Base-by-base conservation (phyloP, 2,113 vertebrate species). In the Gobiocypris rarus region DNA sequence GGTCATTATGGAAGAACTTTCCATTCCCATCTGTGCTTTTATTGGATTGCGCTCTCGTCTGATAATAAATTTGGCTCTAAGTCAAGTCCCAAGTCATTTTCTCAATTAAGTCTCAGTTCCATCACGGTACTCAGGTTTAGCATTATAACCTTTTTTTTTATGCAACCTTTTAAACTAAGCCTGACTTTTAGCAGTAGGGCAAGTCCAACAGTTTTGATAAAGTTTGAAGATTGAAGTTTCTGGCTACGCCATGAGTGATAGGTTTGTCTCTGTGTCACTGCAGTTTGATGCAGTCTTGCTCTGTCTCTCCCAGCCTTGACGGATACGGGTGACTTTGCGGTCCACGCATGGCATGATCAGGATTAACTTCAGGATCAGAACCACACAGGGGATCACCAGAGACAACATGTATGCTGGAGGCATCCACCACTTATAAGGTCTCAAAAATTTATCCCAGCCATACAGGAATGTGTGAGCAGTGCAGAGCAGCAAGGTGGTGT, bases 301-400 rank as follows among this genome's bases (percentile, higher is more conserved):
- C 3, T 90, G 92, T 84, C 94, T 95, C 89, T 97, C 96, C 96
- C 96, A 98, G 50, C 98, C 98, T 84, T 97, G 96, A 5, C 95
- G 94, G 81, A 98, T 98, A 67, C 75, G 90, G 0, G 87, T 96
- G 52, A 99, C 90, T 3, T 85, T 91, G 59, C 86, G 94, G 88
- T 97, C 95, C 73, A 98, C 41, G 28, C 96, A 99, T 0, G 97
- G 96, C 19, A 95, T 81, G 85, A 97, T 80, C 22, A 99, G 93
- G 79, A 98, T 84, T 17, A 94, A 88, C 90, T 98, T 98, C 48
- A 96, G 86, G 59, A 93, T 88, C 74, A 98, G 87, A 43, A 97
- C 94, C 4, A 92, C 84, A 11, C 95, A 97, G 0, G 97, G 97
- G 82, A 97, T 34, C 52, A 97, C 89, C 78, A 98, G 95, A 0